A percentile compares a stretch with the other conserved stretches of the same genome.
These are phyloP conservation scores for Cantharis flavilabris DNA, from an alignment of 2,888 invertebrate species.

Conservation along the genomic window DNA sequence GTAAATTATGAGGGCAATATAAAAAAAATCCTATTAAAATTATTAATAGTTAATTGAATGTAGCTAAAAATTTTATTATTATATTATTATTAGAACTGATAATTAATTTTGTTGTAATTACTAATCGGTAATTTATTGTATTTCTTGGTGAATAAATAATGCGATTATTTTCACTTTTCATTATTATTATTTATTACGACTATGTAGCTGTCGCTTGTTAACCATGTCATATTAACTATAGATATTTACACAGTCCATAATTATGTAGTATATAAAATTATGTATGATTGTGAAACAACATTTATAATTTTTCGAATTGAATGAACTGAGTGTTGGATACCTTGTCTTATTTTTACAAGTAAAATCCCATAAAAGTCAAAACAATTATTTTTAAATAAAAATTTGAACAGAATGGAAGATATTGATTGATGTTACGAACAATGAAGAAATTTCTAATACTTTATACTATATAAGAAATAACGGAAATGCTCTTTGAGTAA, in stretches of 20 bases:
- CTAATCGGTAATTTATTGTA: neutral
- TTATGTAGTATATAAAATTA: too few relatives aligned
- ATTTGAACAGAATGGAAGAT: neutral
- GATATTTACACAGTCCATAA: too few relatives aligned
- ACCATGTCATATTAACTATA: too few relatives aligned
- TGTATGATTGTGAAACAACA: too few relatives aligned
- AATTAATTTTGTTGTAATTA: neutral
- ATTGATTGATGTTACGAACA: neutral
- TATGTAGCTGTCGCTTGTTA: too few relatives aligned
- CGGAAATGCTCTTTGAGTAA: slow-evolving; percentile 31
- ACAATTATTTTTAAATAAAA: neutral
- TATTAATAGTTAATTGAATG: neutral
- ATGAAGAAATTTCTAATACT: neutral
- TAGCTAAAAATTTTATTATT: neutral
- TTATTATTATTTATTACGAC: neutral
- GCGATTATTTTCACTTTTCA: neutral
- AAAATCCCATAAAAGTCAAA: neutral
- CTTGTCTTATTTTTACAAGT: too few relatives aligned
- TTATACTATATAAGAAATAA: slow-evolving; percentile 8
- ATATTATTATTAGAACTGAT: neutral
- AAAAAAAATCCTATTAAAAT: neutral
- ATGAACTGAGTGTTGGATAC: too few relatives aligned
- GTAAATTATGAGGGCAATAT: neutral
- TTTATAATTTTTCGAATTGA: too few relatives aligned
- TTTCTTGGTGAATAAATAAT: neutral